Evolutionary conservation across 2,888 invertebrate species (phyloP).

Genomic region (Ectemnius lituratus): DNA sequence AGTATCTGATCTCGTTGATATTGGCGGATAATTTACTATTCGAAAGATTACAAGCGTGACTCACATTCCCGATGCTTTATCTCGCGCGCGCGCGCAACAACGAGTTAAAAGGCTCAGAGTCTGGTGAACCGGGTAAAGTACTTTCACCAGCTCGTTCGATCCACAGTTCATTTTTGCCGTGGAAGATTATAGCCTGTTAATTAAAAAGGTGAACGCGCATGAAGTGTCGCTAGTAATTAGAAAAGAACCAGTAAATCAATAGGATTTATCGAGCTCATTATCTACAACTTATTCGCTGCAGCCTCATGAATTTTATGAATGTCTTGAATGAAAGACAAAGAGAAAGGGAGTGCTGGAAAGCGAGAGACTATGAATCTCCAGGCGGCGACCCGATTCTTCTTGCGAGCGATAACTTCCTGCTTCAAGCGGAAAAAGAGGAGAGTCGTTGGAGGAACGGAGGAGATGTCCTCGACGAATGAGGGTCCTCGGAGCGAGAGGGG

Average conservation of each 20-base stretch:
- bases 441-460: background rate
- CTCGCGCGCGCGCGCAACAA: background rate
- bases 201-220: background rate
- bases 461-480: constrained; percentile 7
- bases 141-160: background rate
- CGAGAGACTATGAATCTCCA: background rate
- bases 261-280: background rate
- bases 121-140: background rate
- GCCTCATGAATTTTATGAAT: constrained; percentile 9
- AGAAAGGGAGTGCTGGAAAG: background rate
- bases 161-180: background rate
- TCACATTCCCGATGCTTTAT: constrained; percentile 47
- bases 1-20: constrained; percentile 67
- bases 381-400: background rate
- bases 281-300: background rate
- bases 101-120: background rate
- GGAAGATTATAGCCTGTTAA: constrained; percentile 1
- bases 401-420: background rate
- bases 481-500: background rate
- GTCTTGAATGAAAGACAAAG: background rate
- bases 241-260: background rate
- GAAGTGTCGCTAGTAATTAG: constrained; percentile 9
- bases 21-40: constrained; percentile 64
- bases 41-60: constrained; percentile 59
- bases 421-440: constrained; percentile 3